Base-by-base conservation (phyloP, 2,113 vertebrate genomes). In the Suncus etruscus region DNA sequence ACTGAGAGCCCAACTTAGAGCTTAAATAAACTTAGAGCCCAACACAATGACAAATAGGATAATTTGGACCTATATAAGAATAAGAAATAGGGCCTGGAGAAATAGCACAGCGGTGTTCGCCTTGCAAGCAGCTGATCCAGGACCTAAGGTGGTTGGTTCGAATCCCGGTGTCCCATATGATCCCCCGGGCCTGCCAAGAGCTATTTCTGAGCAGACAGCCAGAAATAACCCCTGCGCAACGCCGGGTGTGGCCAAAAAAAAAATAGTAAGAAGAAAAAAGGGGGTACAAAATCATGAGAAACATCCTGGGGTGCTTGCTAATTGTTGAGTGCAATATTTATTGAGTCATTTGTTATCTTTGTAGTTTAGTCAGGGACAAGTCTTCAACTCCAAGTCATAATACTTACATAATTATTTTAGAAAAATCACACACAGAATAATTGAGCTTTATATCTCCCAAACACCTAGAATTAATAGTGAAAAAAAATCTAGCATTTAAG, bases 401-500 rank as follows among this genome's bases (percentile, higher is more conserved):
- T 47, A 54, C 61, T 58, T 95, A 80, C 85, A 47, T 11, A 54
- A 65, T 82, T 32, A 31, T 32, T 93, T 70, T 86, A 83, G 22
- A 54, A 77, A 73, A 29, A 63, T 68, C 7, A 29, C 11, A 66
- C 9, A 50, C 54, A 76, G 61, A 76, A 91, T 61, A 31, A 66
- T 78, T 50, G 70, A n/a, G 22, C 75, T 29, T 3, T 31, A 54
- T 48, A 50, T 65, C 47, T 50, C 47, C 58, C 31, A 20, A 88
- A 79, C 31, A 66, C 86, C 58, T 79, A 72, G 54, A 9, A 79
- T 45, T 65, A 39, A 10, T 66, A 15, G 8, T 77, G 16, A 39
- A 63, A 69, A 69, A 93, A 80, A 83, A 58, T 63, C 32, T 5
- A 27, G 22, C 5, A 1, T 31, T 65, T 45, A 15, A 61, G 24